These are phyloP conservation scores for Rhinoraja longicauda DNA, from an alignment of 2,797 vertebrate species.

Conservation along the genomic window DNA sequence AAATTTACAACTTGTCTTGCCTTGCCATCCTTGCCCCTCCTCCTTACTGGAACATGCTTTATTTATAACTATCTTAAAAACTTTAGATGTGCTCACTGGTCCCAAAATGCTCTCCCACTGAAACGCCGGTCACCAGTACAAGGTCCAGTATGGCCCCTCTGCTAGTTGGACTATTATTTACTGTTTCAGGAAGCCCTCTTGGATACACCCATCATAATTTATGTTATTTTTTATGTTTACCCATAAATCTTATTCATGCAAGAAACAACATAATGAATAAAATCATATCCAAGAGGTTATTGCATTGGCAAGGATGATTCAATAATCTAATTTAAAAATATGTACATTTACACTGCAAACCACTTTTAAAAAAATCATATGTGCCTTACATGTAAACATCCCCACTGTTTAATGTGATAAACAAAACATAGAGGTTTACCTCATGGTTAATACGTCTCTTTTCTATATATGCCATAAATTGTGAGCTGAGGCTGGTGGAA, in stretches of 20 bases:
- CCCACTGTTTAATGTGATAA: not conserved
- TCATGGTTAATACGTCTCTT: conserved; percentile 76
- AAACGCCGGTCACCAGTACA: too few species aligned
- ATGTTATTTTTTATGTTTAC: not conserved
- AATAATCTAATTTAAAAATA: not conserved
- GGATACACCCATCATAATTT: not conserved
- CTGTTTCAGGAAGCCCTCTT: too few species aligned
- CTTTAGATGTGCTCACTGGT: too few species aligned
- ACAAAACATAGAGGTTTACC: conserved; percentile 53
- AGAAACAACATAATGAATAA: not conserved
- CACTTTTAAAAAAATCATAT: not conserved
- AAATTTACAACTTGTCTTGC: too few species aligned
- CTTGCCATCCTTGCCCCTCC: too few species aligned
- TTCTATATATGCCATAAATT: conserved; percentile 95
- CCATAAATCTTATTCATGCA: not conserved
- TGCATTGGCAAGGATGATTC: not conserved
- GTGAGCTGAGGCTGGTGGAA: conserved; percentile 79
- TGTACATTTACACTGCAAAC: not conserved
- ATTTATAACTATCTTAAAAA: too few species aligned
- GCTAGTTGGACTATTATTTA: too few species aligned
- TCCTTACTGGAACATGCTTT: too few species aligned
- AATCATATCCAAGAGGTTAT: not conserved
- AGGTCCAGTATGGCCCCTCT: too few species aligned
- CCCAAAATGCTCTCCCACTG: too few species aligned
- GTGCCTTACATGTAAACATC: not conserved